These are phyloP conservation scores for Ectropis crepuscularia DNA, from an alignment of 2,888 invertebrate genomes.

Conservation along the genomic window DNA sequence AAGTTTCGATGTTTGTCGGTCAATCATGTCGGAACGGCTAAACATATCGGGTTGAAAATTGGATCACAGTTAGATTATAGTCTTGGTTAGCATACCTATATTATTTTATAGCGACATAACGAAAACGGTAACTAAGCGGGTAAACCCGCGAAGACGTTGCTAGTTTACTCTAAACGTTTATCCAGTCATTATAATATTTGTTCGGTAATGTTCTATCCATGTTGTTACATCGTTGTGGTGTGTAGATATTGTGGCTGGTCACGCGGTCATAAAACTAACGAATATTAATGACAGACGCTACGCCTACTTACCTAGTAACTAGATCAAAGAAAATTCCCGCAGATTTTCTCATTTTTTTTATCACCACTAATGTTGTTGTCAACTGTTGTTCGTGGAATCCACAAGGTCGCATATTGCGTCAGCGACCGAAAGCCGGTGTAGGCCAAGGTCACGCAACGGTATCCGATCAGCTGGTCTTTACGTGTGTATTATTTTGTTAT, in stretches of 20 bases:
- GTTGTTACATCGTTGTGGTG: background rate
- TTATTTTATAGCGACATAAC: too few species aligned
- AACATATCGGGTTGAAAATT: too few species aligned
- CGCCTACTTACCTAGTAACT: constrained; percentile 1
- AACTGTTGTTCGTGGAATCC: constrained; percentile 42
- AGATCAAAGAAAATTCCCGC: constrained; percentile 14
- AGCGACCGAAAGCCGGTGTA: constrained; percentile 57
- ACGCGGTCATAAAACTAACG: constrained; percentile 1
- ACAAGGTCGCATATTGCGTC: constrained; percentile 56
- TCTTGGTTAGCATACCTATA: too few species aligned
- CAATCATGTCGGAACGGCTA: too few species aligned
- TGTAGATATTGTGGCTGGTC: background rate
- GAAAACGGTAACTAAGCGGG: too few species aligned
- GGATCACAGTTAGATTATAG: too few species aligned
- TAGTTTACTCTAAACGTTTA: too few species aligned
- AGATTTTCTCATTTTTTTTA: constrained; percentile 8
- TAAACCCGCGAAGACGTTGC: too few species aligned
- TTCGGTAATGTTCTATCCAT: too few species aligned
- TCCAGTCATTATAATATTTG: too few species aligned
- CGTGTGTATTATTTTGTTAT: constrained; percentile 24
- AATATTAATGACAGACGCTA: background rate
- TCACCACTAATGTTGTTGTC: constrained; percentile 19
- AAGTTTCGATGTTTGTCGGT: too few species aligned
- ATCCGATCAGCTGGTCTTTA: constrained; percentile 41
- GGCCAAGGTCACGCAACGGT: constrained; percentile 62